Evolutionary conservation across 2,797 vertebrate species (phyloP), one percentile per base, ranked within the genome.

Genomic region (Hippopotamyrus pictus): DNA sequence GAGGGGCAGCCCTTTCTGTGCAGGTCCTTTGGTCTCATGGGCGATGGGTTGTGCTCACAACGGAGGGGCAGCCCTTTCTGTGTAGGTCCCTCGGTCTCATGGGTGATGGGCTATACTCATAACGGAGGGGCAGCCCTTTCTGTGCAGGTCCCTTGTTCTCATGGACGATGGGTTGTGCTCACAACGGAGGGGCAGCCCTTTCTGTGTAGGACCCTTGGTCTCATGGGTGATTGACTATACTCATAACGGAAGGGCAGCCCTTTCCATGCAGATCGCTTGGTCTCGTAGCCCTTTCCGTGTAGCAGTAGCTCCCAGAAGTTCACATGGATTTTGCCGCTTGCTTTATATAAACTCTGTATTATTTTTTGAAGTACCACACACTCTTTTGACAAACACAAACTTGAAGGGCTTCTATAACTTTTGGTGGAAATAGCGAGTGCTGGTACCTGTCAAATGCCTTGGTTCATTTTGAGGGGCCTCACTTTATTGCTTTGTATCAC

Each of bases 331-430:
- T 87, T 44, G 33, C 59, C 59, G 17, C 84, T 86, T 53, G 57
- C 88, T 89, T 53, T 57, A 89, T 83, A 84, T 48, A 73, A n/a
- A 79, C 86, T 89, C 69, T 51, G 25, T 88, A 7, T 90, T 90
- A 46, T 90, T 88, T 82, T 62, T 86, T 69, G 29, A 48, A 86
- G 50, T 89, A 90, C 87, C 50, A 37, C 53, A 53, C 84, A 87
- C 50, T 59, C 48, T 79, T 90, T 89, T 90, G 46, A 87, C 82
- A 48, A 90, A 90, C 79, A 87, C 87, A 59, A 88, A 90, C 79
- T 88, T 59, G 54, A 86, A 87, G 57, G 62, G 57, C 88, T 65
- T 89, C 83, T 65, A 82, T 89, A 89, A 69, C 25, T 89, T 48
- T 86, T 89, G 88, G 73, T 82, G 87, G 89, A 83, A 88, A 89